Percentiles rank a stretch among this genome's conserved stretches.
These are phyloP conservation scores for Etheostoma nigrum DNA, from an alignment of 2,797 vertebrate genomes.

Conservation along the genomic window DNA sequence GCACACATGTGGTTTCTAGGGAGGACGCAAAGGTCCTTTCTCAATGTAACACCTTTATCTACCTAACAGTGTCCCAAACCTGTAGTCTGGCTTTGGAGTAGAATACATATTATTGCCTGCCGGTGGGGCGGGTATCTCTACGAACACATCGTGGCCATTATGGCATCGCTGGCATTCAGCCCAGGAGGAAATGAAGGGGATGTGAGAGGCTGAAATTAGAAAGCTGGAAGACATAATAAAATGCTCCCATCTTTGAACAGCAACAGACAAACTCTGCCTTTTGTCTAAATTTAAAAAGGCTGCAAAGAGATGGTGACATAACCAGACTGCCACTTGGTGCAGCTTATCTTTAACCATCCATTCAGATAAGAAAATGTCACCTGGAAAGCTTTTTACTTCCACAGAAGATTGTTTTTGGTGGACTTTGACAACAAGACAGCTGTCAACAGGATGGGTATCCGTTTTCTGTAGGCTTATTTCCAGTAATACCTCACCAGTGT, in stretches of 20 bases:
- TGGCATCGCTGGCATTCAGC: slow-evolving; percentile 43
- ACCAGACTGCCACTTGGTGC: slow-evolving; percentile 16
- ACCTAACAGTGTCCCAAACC: slow-evolving; percentile 48
- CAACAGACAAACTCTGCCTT: slow-evolving; percentile 22
- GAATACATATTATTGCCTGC: slow-evolving; percentile 62
- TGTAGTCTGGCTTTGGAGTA: slow-evolving; percentile 54
- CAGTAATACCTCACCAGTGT: slow-evolving; percentile 10
- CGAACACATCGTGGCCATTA: slow-evolving; percentile 30
- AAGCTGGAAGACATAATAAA: slow-evolving; percentile 46
- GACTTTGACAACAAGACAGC: background rate
- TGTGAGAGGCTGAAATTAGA: slow-evolving; percentile 50
- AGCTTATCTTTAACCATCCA: slow-evolving; percentile 25
- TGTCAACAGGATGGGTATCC: slow-evolving; percentile 27
- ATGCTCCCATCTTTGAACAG: slow-evolving; percentile 32
- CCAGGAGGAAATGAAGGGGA: slow-evolving; percentile 22
- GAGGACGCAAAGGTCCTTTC: slow-evolving; percentile 74
- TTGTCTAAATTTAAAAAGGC: slow-evolving; percentile 28
- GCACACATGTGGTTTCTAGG: slow-evolving; percentile 74
- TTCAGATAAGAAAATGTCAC: slow-evolving; percentile 22
- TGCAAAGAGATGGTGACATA: slow-evolving; percentile 18
- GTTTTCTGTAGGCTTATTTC: background rate
- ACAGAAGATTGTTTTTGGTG: slow-evolving; percentile 22
- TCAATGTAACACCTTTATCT: slow-evolving; percentile 75
- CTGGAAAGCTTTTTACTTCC: slow-evolving; percentile 16
- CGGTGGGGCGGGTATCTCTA: slow-evolving; percentile 37